Evolutionary conservation across 2,888 invertebrate species (phyloP).

Genomic region (Phalera bucephala): DNA sequence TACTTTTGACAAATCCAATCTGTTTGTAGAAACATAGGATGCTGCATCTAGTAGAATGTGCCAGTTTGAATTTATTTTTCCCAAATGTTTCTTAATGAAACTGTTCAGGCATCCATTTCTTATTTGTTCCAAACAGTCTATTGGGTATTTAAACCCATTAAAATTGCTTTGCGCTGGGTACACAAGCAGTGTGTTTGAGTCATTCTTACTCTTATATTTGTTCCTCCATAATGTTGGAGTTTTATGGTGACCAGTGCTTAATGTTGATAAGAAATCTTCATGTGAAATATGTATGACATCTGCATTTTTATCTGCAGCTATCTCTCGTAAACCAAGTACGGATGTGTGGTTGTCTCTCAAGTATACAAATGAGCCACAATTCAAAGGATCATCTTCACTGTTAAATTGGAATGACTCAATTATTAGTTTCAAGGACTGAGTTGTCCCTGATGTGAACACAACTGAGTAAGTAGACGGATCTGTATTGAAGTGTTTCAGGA

Average conservation of each 20-base stretch:
- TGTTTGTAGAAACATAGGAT: slow-evolving; percentile 89
- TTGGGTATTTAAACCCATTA: slow-evolving; percentile 94
- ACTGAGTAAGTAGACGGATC: slow-evolving; percentile 91
- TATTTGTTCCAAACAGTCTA: slow-evolving; percentile 86
- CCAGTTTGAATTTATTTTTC: slow-evolving; percentile 81
- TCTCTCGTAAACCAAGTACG: slow-evolving; percentile 94
- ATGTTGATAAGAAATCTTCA: slow-evolving; percentile 77
- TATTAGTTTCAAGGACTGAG: slow-evolving; percentile 91
- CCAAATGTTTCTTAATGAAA: slow-evolving; percentile 56
- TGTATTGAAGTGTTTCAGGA: slow-evolving; percentile 94
- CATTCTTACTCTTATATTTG: slow-evolving; percentile 31
- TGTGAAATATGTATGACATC: slow-evolving; percentile 83
- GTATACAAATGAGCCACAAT: slow-evolving; percentile 88
- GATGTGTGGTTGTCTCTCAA: slow-evolving; percentile 97
- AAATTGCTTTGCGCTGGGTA: slow-evolving; percentile 98
- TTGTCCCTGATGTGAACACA: slow-evolving; percentile 97
- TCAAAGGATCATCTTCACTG: slow-evolving; percentile 35
- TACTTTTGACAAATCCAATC: slow-evolving; percentile 86
- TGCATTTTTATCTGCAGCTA: slow-evolving; percentile 83
- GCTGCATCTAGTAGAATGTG: slow-evolving; percentile 95
- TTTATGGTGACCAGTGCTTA: slow-evolving; percentile 12
- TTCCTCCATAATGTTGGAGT: slow-evolving; percentile 26
- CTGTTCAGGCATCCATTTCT: slow-evolving; percentile 83
- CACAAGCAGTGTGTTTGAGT: slow-evolving; percentile 85
- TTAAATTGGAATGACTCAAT: slow-evolving; percentile 90